Base-by-base conservation (phyloP, 2,797 vertebrate genomes). In the Euthynnus affinis region DNA sequence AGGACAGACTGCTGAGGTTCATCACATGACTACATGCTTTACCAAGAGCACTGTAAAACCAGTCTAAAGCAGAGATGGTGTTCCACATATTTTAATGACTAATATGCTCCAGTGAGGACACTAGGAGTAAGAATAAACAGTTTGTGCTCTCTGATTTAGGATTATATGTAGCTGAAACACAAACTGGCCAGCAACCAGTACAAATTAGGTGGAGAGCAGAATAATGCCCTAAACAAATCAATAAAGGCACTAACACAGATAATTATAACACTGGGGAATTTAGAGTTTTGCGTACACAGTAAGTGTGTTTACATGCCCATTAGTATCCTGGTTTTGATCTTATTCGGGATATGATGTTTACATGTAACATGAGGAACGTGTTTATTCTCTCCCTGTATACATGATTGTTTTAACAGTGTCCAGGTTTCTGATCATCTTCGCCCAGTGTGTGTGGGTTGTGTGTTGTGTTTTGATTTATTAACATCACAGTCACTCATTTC, bases 11-110 rank as follows among this genome's bases (percentile, higher is more conserved):
- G 20, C 65, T 37, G 22, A 73, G 55, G 46, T 37, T 58, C 37
- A 78, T 72, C 18, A 63, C 20, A 46, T 67, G 44, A 64, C 55
- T 71, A 66, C 29, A 59, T 46, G 22, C 23, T 63, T 25, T 55
- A 67, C 22, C 29, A 62, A 63, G 29, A 64, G 58, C 22, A 60
- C 1, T 65, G n/a, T 9, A 51, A 40, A 52, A 58, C 3, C 25
- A 62, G 48, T 20, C 25, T 40, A 10, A 63, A 23, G 2, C 27
- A 25, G 8, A 37, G 27, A 61, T 7, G 15, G 44, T 56, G 14
- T 44, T 72, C 29, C 17, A 70, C 17, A 56, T 8, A 71, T 73
- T n/a, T 46, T 37, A 37, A 42, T 14, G 40, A 42, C 12, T 42
- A 42, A 42, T 42, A 42, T 42, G 13, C 40, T 6, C 12, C 40